A percentile compares a stretch with the other conserved stretches of the same genome.
phyloP scores from a whole-genome alignment of 2,888 invertebrate species.

The Julus scandinavius region DNA sequence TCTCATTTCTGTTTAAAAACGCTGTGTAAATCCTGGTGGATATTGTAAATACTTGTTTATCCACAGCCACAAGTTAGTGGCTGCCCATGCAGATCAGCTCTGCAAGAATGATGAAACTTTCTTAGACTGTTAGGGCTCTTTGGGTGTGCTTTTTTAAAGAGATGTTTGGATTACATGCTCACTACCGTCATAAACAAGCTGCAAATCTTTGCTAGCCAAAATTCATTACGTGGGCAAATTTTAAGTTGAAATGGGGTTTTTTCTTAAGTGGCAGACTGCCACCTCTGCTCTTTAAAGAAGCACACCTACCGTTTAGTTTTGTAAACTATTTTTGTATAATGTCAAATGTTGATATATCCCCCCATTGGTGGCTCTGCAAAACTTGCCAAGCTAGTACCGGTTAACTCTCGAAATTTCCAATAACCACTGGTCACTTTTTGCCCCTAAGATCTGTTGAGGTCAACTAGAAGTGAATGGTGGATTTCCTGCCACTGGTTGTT shows the following conservation, averaged over 20 bases:
- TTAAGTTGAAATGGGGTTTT: neutral
- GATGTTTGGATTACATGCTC: neutral
- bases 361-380: neutral
- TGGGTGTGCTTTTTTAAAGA: constrained; percentile 30
- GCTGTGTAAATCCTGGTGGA: constrained; percentile 44
- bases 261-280: neutral
- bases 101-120: neutral
- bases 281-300: neutral
- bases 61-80: neutral
- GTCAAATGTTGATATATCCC: constrained; percentile 29
- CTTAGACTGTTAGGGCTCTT: constrained; percentile 33
- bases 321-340: constrained; percentile 48
- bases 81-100: neutral
- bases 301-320: constrained; percentile 44
- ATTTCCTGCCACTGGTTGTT: constrained; percentile 41
- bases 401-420: neutral
- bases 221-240: neutral
- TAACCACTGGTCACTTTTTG: constrained; percentile 15
- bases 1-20: constrained; percentile 12
- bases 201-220: neutral
- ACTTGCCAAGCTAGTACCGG: neutral
- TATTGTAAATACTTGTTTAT: constrained; percentile 35
- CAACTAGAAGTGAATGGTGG: neutral
- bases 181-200: neutral
- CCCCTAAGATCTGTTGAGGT: neutral